Evolutionary conservation across 2,113 vertebrate species (phyloP).

Genomic region (Erythrocercus mccallii): DNA sequence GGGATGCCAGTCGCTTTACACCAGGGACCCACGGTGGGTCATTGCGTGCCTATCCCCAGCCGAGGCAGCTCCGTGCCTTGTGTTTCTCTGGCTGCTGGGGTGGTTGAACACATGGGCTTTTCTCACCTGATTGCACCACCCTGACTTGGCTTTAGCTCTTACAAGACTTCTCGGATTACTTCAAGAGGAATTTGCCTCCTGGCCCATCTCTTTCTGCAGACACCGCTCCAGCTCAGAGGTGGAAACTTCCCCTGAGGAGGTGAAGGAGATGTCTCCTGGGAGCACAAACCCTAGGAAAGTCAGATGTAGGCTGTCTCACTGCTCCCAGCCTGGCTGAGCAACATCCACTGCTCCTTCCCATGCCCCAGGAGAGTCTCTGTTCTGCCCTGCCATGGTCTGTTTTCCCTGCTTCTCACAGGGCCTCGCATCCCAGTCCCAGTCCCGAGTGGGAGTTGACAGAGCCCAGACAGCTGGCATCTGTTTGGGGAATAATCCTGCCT

Average conservation of each 20-base stretch:
- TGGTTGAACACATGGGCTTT: background rate
- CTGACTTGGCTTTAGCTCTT: background rate
- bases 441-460: background rate
- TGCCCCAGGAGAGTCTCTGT: rapidly evolving
- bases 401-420: background rate
- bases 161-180: background rate
- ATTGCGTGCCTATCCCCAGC: background rate
- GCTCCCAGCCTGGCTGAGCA: background rate
- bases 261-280: background rate
- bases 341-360: background rate
- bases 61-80: background rate
- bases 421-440: rapidly evolving
- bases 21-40: background rate
- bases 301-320: background rate
- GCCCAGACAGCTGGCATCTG: background rate
- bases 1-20: background rate
- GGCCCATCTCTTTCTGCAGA: background rate
- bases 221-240: background rate
- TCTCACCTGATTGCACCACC: background rate
- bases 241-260: background rate
- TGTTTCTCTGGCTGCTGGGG: background rate
- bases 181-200: background rate
- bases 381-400: background rate
- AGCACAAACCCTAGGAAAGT: background rate
- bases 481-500: background rate